Evolutionary conservation across 2,888 invertebrate genomes (phyloP).

Genomic region (Ypsolopha sequella): DNA sequence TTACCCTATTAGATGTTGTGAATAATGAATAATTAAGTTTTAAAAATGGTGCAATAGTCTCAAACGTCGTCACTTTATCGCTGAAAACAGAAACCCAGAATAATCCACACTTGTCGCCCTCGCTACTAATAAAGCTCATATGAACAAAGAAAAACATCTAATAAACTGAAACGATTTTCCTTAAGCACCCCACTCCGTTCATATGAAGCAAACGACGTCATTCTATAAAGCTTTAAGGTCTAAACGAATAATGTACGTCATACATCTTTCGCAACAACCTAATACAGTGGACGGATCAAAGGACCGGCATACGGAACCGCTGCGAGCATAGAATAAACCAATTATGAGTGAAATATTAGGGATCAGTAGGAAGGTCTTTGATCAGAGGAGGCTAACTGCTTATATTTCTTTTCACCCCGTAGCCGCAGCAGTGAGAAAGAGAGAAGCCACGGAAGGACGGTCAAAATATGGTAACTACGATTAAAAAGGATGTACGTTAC

Average conservation of each 20-base stretch:
- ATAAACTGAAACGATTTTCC: slow-evolving; percentile 20
- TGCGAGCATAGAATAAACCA: slow-evolving; percentile 68
- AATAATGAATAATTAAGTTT: not conserved
- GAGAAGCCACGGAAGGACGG: slow-evolving; percentile 48
- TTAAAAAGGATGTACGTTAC: too few relatives aligned
- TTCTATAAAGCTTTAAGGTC: slow-evolving; percentile 50
- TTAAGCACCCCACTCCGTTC: slow-evolving; percentile 22
- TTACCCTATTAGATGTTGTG: too few relatives aligned
- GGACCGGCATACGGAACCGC: slow-evolving; percentile 58
- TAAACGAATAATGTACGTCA: slow-evolving; percentile 53
- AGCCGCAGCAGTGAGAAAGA: slow-evolving; percentile 29
- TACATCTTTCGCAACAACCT: slow-evolving; percentile 59
- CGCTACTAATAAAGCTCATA: not conserved
- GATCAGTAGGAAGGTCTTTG: slow-evolving; percentile 64
- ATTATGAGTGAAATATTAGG: slow-evolving; percentile 72
- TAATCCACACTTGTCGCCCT: slow-evolving; percentile 3
- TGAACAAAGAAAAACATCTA: slow-evolving; percentile 5
- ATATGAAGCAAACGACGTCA: slow-evolving; percentile 37
- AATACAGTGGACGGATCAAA: slow-evolving; percentile 68
- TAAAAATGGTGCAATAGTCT: not conserved
- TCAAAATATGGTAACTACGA: slow-evolving; percentile 17
- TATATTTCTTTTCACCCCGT: slow-evolving; percentile 49
- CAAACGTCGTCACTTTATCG: not conserved
- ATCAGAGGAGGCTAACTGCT: slow-evolving; percentile 49
- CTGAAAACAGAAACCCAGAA: not conserved